Evolutionary conservation across 2,113 vertebrate genomes (phyloP).

Genomic region (Cisticola juncidis): DNA sequence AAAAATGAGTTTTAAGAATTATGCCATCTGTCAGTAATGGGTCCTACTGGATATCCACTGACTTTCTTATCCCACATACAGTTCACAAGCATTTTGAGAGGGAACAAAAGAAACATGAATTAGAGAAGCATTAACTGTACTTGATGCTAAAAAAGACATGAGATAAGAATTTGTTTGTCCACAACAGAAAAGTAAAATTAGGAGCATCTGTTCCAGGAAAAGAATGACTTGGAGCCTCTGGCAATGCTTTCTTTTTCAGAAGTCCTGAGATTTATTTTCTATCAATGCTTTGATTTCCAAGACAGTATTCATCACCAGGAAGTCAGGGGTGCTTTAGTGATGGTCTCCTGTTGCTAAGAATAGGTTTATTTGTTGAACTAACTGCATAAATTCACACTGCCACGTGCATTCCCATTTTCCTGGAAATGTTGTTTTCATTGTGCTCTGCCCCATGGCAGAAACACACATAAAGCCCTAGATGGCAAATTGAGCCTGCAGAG

Average conservation of each 20-base stretch:
- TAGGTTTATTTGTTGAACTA: not conserved
- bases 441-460: not conserved
- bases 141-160: not conserved
- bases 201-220: not conserved
- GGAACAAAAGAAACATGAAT: not conserved
- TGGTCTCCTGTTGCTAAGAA: not conserved
- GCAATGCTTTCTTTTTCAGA: not conserved
- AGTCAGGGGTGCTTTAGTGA: not conserved
- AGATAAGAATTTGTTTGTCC: not conserved
- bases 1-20: not conserved
- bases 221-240: not conserved
- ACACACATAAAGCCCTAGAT: not conserved
- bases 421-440: not conserved
- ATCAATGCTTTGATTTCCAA: not conserved
- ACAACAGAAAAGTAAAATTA: not conserved
- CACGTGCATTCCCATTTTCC: not conserved
- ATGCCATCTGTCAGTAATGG: not conserved
- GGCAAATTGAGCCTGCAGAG: not conserved
- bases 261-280: not conserved
- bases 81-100: not conserved
- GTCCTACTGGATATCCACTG: not conserved
- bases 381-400: not conserved
- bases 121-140: not conserved
- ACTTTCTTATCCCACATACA: not conserved
- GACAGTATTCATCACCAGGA: not conserved